These are phyloP conservation scores for Caenorhabditis sp. DNA, from an alignment of 2,888 invertebrate genomes.

Conservation along the genomic window DNA sequence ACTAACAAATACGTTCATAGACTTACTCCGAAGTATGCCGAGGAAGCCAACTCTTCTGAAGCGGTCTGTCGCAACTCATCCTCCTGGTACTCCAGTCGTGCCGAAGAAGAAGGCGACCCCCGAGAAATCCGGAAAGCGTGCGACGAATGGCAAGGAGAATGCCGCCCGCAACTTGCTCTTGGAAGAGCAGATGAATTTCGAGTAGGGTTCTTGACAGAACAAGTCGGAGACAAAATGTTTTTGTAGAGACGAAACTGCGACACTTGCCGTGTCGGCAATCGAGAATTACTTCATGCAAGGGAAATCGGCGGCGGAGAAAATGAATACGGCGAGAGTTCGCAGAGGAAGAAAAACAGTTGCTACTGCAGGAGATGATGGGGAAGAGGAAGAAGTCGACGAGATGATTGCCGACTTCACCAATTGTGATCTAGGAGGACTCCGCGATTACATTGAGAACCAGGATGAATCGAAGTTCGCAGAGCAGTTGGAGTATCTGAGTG, in stretches of 20 bases:
- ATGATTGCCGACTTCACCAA: constrained; percentile 22
- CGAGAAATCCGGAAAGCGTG: constrained; percentile 16
- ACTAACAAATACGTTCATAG: constrained; percentile 8
- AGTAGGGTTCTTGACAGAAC: neutral
- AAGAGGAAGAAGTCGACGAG: constrained; percentile 7
- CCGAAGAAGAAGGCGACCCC: constrained; percentile 23
- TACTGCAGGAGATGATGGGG: constrained; percentile 5
- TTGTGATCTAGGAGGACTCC: constrained; percentile 45
- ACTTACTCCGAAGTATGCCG: no score
- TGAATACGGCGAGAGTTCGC: constrained; percentile 52
- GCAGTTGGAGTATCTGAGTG: constrained; percentile 27
- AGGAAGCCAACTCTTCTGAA: constrained; percentile 19
- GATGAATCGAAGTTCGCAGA: constrained; percentile 17
- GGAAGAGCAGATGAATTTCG: neutral
- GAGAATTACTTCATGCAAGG: constrained; percentile 73
- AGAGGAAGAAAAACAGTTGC: constrained; percentile 37
- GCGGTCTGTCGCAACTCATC: neutral
- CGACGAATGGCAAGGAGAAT: constrained; percentile 30
- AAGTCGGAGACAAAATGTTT: neutral
- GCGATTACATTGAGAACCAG: constrained; percentile 30
- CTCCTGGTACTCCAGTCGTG: neutral
- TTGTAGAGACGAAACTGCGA: constrained; percentile 65
- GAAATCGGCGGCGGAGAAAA: constrained; percentile 51
- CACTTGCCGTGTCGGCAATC: constrained; percentile 54
- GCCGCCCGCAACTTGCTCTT: constrained; percentile 13